phyloP scores from a whole-genome alignment of 1,140 invertebrate species.

The Arion vulgaris region DNA sequence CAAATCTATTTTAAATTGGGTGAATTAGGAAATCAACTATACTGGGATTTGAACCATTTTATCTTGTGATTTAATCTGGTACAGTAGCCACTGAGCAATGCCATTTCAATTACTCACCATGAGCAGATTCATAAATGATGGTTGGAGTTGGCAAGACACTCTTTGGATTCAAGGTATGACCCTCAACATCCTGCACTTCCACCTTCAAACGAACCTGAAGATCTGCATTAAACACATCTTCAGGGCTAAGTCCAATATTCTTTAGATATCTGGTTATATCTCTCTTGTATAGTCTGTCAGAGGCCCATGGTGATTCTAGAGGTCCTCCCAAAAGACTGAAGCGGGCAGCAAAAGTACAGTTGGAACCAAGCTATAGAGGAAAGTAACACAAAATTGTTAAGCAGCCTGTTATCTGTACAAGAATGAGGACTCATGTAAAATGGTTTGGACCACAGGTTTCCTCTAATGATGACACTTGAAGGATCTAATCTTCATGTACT shows the following conservation, averaged over 20 bases:
- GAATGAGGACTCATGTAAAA: too few species aligned
- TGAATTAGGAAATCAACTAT: too few species aligned
- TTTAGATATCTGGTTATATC: constrained; percentile 41
- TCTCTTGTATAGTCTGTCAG: constrained; percentile 44
- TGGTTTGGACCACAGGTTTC: too few species aligned
- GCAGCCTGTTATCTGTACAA: too few species aligned
- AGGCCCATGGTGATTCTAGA: constrained; percentile 47
- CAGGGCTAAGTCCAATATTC: not conserved
- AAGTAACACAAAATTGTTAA: too few species aligned
- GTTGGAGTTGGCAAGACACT: not conserved
- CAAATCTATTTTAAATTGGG: too few species aligned
- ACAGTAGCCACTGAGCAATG: too few species aligned
- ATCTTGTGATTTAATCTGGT: too few species aligned
- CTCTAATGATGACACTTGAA: too few species aligned
- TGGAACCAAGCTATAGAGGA: not conserved
- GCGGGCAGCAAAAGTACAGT: constrained; percentile 39
- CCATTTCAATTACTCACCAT: not conserved
- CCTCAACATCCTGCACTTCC: not conserved
- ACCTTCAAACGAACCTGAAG: not conserved
- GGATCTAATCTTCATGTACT: too few species aligned
- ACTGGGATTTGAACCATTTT: too few species aligned
- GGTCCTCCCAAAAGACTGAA: constrained; percentile 47
- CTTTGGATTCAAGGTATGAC: not conserved
- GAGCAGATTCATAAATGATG: not conserved
- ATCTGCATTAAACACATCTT: constrained; percentile 7